Base-by-base conservation (phyloP, 2,113 vertebrate species). In the Neodontobutis hainanensis region DNA sequence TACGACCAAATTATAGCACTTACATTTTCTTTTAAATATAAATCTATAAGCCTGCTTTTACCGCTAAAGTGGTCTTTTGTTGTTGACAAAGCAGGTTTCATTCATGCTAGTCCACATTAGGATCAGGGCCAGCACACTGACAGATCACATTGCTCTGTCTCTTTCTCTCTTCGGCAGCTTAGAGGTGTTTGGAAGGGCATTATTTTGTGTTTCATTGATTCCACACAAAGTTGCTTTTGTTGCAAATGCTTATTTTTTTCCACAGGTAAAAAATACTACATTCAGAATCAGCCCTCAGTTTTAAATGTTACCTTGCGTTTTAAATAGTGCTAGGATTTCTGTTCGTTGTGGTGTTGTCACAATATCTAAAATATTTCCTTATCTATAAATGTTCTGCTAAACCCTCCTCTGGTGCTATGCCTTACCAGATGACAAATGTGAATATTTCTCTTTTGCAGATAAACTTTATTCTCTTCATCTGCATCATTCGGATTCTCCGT, bases 401-500 rank as follows among this genome's bases (percentile, higher is more conserved):
- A 38, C n/a, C 32, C n/a, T 34, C 35, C 10, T 44, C 61, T 36
- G 48, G 48, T 27, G 19, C 19, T 9, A 35, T 60, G 36, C 8
- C 27, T 69, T 8, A 34, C 16, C 12, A 42, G 11, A 44, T 48
- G 15, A 63, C 43, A 16, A 11, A 44, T 27, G 36, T 34, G 11
- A 11, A 0, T 14, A n/a, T 42, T 19, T 57, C 44, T 47, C 11
- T 42, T 44, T 43, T 4, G 49, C 84, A 99, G 97, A 93, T 96
- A 71, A 99, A 99, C 85, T 97, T 96, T 70, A 88, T 96, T 68
- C 92, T 99, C 34, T 99, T 99, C 81, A 94, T 98, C 66, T 94
- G 95, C 85, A 99, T 99, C 83, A 97, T 99, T 82, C 93, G 95
- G 15, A 98, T 99, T 81, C 92, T 99, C 60, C 93, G 95, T 2